Base-by-base conservation (phyloP, 2,113 vertebrate genomes). In the Toxotes jaculatrix region DNA sequence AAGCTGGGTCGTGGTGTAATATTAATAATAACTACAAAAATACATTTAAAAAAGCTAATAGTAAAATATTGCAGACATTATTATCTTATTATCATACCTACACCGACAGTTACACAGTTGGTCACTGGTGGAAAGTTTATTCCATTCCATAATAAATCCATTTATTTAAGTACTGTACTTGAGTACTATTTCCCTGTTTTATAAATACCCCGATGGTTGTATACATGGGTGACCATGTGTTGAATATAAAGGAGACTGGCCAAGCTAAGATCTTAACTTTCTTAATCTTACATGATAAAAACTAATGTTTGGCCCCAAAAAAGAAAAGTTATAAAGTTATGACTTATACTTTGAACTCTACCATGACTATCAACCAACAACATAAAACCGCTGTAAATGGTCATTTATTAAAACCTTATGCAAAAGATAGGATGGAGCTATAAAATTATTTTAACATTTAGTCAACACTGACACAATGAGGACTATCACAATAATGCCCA, bases 321-420 rank as follows among this genome's bases (percentile, higher is more conserved):
- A 31, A 6, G 0, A 49, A 23, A 34, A 43, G 42, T 43, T 13
- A 13, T 43, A 17, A 47, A 17, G 13, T 23, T 55, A 4, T 23
- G 10, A 55, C 0, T 55, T 23, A 21, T 8, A 53, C 7, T 53
- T 53, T 21, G 4, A 51, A 32, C 12, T 63, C 14, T 16, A 16
- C 42, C n/a, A n/a, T 17, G 43, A 51, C 14, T 9, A 72, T 65
- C 10, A 71, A 16, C 42, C 21, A 36, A 38, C 7, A 63, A 21
- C 40, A 53, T 49, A 21, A 57, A 82, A 10, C 32, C 75, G 47
- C n/a, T 49, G 40, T 61, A 61, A 32, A 70, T 66, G 13, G 66
- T 57, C 0, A 0, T 90, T 85, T 77, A 87, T 67, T 83, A 55
- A 75, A 80, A 77, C 47, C 62, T 60, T 43, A 70, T 62, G 45